Base-by-base conservation (phyloP, 2,797 vertebrate species). In the Crypturellus tataupa region DNA sequence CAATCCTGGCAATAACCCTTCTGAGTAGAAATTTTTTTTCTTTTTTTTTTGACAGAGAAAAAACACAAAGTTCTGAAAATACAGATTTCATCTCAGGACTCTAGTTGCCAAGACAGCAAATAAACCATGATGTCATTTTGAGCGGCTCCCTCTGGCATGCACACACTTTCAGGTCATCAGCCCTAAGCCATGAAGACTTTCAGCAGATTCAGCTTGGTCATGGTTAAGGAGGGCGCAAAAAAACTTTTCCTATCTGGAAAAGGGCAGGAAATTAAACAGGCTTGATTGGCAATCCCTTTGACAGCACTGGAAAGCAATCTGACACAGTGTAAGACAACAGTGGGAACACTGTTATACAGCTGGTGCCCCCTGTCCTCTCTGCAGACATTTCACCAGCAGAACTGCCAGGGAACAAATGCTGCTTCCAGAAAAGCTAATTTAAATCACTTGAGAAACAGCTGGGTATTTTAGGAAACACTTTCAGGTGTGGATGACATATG, bases 401-500 rank as follows among this genome's bases (percentile, higher is more conserved):
- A 91, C 91, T 84, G 84, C 0, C 0, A 83, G 71, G 94, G 83
- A 85, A 83, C 92, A 88, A 94, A 90, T 89, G 93, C 33, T 0
- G 93, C 94, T 96, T 96, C 94, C 90, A 96, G 89, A 93, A 97
- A 94, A 94, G 91, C 87, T 90, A 78, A 82, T 95, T 86, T 82
- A 94, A 73, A 94, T 94, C 58, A 88, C 80, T 14, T 88, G 85
- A 93, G 80, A 90, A 94, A 47, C 68, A 83, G 67, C 83, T 77
- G 71, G 5, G 71, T 46, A 44, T 87, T 92, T 91, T 60, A 81
- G 87, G 80, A 89, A 96, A 75, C 71, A 77, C 89, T 90, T 87
- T 85, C 91, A 96, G 91, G 94, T 44, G 91, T 85, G 94, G 91
- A 76, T 90, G 91, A 85, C 93, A 91, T n/a, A 87, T 59, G 24